Evolutionary conservation across 2,113 vertebrate species (phyloP).

Genomic region (Centropristis striata): DNA sequence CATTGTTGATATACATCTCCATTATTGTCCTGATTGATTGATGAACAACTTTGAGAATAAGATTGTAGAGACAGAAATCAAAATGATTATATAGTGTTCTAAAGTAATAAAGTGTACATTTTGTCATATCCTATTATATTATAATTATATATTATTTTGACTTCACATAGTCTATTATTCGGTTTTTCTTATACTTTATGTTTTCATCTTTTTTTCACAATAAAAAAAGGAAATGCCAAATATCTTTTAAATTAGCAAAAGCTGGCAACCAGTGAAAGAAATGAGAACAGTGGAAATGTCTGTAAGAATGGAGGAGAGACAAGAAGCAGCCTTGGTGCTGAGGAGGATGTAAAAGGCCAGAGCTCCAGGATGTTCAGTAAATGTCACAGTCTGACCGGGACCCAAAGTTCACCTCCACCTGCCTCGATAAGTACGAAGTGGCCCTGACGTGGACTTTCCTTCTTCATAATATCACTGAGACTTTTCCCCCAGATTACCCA

Average conservation of each 20-base stretch:
- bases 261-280: neutral
- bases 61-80: no score
- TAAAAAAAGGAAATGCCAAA: neutral
- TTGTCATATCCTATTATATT: no score
- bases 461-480: neutral
- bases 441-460: neutral
- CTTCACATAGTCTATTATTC: no score
- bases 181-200: neutral
- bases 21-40: no score
- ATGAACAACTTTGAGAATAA: no score
- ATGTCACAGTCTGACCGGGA: constrained; percentile 26
- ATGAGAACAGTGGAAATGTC: neutral
- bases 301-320: no score
- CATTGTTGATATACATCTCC: no score
- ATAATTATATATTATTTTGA: no score
- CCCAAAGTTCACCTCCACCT: neutral
- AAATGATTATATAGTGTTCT: no score
- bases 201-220: neutral
- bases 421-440: neutral
- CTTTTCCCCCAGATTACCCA: neutral
- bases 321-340: neutral
- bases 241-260: neutral
- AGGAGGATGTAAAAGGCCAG: constrained; percentile 17
- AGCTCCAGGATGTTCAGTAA: constrained; percentile 33
- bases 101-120: no score